phyloP scores from a whole-genome alignment of 2,113 vertebrate species.

The human (Homo sapiens) region GRCh38 chr11:37589501-37590000 shows the following conservation, averaged over 20 bases:
- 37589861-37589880: background rate
- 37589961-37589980: background rate
- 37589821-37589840: background rate
- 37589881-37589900: background rate
- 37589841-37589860: background rate
- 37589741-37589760: background rate
- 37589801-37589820: background rate
- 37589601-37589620: background rate
- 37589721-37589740: background rate
- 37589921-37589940: background rate
- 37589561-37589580: background rate
- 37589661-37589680: background rate
- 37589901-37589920: background rate
- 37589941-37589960: background rate
- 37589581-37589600: background rate
- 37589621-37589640: background rate
- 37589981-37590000: background rate
- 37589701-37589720: background rate
- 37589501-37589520: background rate
- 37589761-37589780: background rate
- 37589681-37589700: background rate
- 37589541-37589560: background rate
- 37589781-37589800: background rate
- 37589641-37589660: background rate
- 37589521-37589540: background rate